Evolutionary conservation across 2,797 vertebrate species (phyloP).

Genomic region (Podarcis lilfordi): DNA sequence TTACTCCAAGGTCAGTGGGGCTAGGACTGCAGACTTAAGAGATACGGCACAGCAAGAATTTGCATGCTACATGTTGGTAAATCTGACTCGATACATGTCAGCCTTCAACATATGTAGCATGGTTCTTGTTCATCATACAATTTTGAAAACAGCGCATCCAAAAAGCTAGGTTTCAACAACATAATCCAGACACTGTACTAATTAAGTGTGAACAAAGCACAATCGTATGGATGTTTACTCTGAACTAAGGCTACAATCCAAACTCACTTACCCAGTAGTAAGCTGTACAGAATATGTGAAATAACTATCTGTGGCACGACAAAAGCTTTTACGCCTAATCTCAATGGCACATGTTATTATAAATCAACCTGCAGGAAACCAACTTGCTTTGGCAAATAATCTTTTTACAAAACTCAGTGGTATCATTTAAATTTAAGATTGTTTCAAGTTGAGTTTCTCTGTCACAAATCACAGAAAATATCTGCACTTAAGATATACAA

Average conservation of each 20-base stretch:
- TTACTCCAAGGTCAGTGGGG: too few species aligned
- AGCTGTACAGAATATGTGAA: background rate
- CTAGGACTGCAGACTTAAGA: background rate
- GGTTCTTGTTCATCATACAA: background rate
- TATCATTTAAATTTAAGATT: background rate
- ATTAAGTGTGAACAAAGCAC: background rate
- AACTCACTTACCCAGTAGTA: too few species aligned
- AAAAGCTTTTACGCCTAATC: background rate
- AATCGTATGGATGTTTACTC: background rate
- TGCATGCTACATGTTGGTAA: background rate
- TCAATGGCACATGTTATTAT: background rate
- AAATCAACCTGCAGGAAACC: background rate
- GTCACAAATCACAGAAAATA: background rate
- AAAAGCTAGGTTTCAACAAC: background rate
- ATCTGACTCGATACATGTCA: background rate
- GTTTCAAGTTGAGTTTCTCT: background rate
- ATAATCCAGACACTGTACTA: too few species aligned
- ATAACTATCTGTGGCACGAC: too few species aligned
- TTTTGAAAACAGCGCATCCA: background rate
- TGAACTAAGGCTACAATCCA: background rate
- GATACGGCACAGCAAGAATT: background rate
- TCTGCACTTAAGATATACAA: background rate
- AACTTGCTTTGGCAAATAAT: background rate
- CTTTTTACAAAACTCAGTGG: background rate
- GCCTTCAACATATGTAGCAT: too few species aligned